Conservation (phyloP, 2,797 vertebrate genomes). For the Propithecus deckenii region DNA sequence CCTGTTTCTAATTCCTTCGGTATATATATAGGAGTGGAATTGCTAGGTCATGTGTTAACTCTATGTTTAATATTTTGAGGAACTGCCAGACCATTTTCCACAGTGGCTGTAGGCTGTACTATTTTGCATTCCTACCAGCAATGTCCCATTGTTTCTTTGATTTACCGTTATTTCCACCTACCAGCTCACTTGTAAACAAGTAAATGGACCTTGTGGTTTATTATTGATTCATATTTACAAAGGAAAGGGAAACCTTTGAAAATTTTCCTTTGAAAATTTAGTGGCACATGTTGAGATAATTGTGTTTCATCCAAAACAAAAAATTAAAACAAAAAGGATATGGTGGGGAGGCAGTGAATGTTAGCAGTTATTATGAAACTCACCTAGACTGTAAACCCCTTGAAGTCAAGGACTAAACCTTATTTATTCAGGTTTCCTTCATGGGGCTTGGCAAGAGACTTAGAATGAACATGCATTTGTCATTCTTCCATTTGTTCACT, state of each 20-base stretch:
- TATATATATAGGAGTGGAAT: not conserved
- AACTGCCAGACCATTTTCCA: not conserved
- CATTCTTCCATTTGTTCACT: not conserved
- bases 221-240: not conserved
- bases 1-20: slow-evolving; percentile 24
- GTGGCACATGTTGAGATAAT: not conserved
- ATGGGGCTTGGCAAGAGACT: not conserved
- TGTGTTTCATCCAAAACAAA: slow-evolving; percentile 1
- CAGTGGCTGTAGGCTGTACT: not conserved
- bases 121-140: not conserved
- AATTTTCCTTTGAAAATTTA: not conserved
- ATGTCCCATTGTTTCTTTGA: not conserved
- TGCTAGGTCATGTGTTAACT: not conserved
- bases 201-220: not conserved
- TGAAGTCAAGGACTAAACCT: not conserved
- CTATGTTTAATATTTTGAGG: not conserved
- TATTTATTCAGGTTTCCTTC: not conserved
- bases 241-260: not conserved
- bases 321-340: not conserved
- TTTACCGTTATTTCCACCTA: not conserved
- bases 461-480: not conserved
- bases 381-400: not conserved
- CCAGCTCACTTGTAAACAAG: not conserved
- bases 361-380: not conserved
- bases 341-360: not conserved